phyloP scores from a whole-genome alignment of 2,797 vertebrate species.

The Phrynocephalus forsythii region DNA sequence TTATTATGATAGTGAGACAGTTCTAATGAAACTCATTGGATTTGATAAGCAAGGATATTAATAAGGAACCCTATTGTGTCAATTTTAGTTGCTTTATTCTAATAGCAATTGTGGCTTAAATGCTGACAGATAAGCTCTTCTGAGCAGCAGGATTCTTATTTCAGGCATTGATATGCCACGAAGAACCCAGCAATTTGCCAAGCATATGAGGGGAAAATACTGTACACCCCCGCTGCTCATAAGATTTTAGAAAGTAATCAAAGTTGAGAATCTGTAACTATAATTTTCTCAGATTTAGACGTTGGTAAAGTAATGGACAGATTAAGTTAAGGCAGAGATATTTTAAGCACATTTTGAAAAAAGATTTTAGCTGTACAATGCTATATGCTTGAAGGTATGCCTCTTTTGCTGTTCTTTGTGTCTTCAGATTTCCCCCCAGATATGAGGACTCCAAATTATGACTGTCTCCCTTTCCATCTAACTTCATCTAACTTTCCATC shows the following conservation, averaged over 20 bases:
- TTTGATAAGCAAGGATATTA: constrained; percentile 35
- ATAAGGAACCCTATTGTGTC: constrained; percentile 37
- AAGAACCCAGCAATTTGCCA: constrained; percentile 31
- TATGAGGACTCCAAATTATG: not conserved
- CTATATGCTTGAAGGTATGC: not conserved
- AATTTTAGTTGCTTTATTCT: constrained; percentile 38
- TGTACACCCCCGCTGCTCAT: constrained; percentile 27
- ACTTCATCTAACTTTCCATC: not conserved
- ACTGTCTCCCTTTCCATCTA: not conserved
- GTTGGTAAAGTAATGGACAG: not conserved
- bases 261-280: not conserved
- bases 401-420: not conserved
- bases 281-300: constrained; percentile 5
- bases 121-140: constrained; percentile 32
- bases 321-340: constrained; percentile 3
- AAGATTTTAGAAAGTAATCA: constrained; percentile 36
- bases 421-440: not conserved
- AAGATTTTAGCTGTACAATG: not conserved
- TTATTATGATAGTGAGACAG: constrained; percentile 11
- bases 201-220: constrained; percentile 13
- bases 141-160: constrained; percentile 30
- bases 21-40: constrained; percentile 23
- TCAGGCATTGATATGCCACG: constrained; percentile 20
- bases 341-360: not conserved
- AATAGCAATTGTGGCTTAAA: constrained; percentile 27